Conservation (phyloP, 2,888 invertebrate species). For the Xestia rhomboidea region DNA sequence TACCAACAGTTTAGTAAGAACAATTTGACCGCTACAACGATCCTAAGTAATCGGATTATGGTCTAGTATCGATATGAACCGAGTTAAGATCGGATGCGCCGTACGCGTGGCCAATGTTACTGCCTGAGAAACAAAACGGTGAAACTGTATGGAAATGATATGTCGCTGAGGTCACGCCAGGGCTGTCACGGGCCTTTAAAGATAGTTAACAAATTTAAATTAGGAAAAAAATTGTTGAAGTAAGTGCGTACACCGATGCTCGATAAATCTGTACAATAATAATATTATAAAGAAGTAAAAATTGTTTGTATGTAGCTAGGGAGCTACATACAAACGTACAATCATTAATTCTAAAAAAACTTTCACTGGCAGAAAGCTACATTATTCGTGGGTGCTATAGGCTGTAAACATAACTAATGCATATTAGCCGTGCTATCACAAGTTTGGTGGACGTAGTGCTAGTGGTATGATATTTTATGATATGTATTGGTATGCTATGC, state of each 20-base stretch:
- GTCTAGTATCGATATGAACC: slow-evolving; percentile 23
- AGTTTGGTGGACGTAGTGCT: no score
- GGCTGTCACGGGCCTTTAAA: slow-evolving; percentile 9
- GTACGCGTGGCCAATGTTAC: slow-evolving; percentile 49
- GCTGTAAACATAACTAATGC: no score
- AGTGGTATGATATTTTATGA: not conserved
- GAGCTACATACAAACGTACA: no score
- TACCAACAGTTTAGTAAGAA: slow-evolving; percentile 19
- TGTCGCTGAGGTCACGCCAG: slow-evolving; percentile 37
- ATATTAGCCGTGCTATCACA: no score
- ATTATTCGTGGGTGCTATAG: no score
- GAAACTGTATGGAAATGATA: slow-evolving; percentile 1
- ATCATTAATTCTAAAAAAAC: no score
- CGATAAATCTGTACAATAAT: no score
- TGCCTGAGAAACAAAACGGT: slow-evolving; percentile 50
- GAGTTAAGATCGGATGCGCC: slow-evolving; percentile 20
- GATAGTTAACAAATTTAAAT: not conserved
- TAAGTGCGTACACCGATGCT: no score
- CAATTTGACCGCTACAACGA: slow-evolving; percentile 22
- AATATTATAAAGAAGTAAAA: no score
- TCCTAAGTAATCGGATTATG: slow-evolving; percentile 12
- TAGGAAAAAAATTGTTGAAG: no score
- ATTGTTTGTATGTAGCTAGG: no score
- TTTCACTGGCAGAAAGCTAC: no score
- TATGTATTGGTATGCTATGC: not conserved